Evolutionary conservation across 2,888 invertebrate genomes (phyloP).

Genomic region (Allygus modestus): DNA sequence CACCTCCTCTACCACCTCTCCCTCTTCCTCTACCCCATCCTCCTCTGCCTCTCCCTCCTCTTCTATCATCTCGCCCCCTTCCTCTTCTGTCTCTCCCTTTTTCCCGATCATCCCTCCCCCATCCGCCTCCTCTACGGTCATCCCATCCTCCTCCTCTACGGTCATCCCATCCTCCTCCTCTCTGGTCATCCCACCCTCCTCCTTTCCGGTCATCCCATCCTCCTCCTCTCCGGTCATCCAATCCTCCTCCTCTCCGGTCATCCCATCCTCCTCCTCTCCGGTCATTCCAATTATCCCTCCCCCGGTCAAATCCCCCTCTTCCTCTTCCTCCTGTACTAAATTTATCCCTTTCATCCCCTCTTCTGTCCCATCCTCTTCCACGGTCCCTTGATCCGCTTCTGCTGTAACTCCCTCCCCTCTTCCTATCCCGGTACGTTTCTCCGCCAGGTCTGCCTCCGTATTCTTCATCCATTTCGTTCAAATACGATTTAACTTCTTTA

Average conservation of each 20-base stretch:
- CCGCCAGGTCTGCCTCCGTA: conserved; percentile 51
- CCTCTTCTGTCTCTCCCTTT: not conserved
- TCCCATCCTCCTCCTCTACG: not conserved
- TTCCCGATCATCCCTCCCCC: not conserved
- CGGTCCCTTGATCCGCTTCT: not conserved
- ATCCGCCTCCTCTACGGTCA: not conserved
- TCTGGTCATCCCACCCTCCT: not conserved
- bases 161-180: not conserved
- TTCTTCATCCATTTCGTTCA: conserved; percentile 39
- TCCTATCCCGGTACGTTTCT: not conserved
- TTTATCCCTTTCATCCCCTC: not conserved
- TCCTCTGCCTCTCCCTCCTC: conserved; percentile 3
- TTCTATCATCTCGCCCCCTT: not conserved
- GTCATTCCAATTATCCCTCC: not conserved
- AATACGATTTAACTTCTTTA: conserved; percentile 41
- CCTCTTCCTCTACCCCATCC: not conserved
- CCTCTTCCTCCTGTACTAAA: not conserved
- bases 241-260: not conserved
- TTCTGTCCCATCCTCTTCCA: not conserved
- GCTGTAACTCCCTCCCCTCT: not conserved
- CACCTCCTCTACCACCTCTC: not conserved
- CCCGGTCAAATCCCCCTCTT: not conserved
- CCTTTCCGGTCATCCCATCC: not conserved
- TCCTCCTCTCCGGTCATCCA: not conserved
- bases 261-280: not conserved